Base-by-base conservation (phyloP, 92 coral and sea anemone genomes). In the Muricea muricata region DNA sequence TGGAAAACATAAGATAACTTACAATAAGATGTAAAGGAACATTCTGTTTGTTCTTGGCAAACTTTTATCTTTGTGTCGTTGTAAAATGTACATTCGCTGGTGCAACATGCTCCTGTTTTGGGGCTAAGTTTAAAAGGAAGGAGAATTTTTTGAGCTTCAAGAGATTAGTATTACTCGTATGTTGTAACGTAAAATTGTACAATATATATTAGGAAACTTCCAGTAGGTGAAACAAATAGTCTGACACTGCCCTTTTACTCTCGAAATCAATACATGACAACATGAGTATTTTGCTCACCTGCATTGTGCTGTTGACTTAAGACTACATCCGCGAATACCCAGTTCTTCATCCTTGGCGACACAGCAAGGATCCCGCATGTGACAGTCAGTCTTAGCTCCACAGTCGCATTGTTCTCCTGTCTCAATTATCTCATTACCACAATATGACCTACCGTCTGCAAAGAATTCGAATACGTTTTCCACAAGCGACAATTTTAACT, bases 331-430 rank as follows among this genome's bases (percentile, higher is more conserved):
- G 24, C 84, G 78, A 40, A 89, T 76, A 18, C 87, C 93, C 78
- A 80, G 69, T 87, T n/a, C n/a, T n/a, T n/a, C 80, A 88, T 93
- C 84, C 24, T 91, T 84, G 14, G 96, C 92, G 31, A 85, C 85
- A 87, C 99, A 97, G 76, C 99, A 97, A 75, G 87, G 72, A 73
- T 97, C 99, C 23, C 89, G 88, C 3, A n/a, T 25, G 6, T 80
- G 80, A 77, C 99, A 97, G 25, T 90, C 97, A 3, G 82, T 71
- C 30, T 87, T 86, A 26, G 58, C 40, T 11, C 99, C 99, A 79
- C 99, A 97, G 65, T 97, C 99, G 69, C 99, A 97, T 77, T 92
- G 87, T 81, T 97, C 99, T 1, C 91, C 93, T 24, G 85, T 81
- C 21, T 97, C 99, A 6, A 97, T 88, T 24, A 97, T 87, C 85